phyloP scores from a whole-genome alignment of 2,113 vertebrate species.

The Callipepla californica region DNA sequence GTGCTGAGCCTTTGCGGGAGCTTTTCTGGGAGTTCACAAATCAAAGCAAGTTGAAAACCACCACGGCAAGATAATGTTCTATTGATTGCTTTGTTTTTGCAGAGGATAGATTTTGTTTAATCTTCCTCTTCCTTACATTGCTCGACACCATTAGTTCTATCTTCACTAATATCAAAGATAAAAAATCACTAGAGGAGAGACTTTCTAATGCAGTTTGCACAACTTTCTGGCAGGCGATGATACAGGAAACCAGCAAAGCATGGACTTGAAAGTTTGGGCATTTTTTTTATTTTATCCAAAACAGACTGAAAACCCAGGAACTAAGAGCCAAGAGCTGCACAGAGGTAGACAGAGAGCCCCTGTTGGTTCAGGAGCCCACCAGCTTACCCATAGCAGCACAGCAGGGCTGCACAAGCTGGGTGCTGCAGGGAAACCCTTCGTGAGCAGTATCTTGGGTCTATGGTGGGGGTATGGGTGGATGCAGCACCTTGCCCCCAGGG shows the following conservation, averaged over 20 bases:
- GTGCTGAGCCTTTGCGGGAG: neutral
- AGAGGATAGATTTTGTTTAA: constrained; percentile 70
- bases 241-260: neutral
- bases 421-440: neutral
- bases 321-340: neutral
- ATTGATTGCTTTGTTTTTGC: constrained; percentile 69
- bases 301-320: neutral
- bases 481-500: neutral
- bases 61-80: constrained; percentile 41
- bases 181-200: constrained; percentile 4
- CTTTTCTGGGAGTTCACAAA: constrained; percentile 45
- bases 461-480: accelerated
- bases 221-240: neutral
- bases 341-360: neutral
- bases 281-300: neutral
- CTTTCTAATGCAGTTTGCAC: constrained; percentile 5
- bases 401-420: neutral
- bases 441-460: neutral
- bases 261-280: neutral
- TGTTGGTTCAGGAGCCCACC: neutral
- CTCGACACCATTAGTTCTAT: constrained; percentile 54
- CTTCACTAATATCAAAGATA: constrained; percentile 28
- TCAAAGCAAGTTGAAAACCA: constrained; percentile 54
- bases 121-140: constrained; percentile 61
- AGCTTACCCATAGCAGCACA: accelerated